Percentiles rank a stretch among this genome's conserved stretches.
phyloP scores from a whole-genome alignment of 30 jellyfish, hydroid and myxozoan genomes.

The Cassiopea xamachana region DNA sequence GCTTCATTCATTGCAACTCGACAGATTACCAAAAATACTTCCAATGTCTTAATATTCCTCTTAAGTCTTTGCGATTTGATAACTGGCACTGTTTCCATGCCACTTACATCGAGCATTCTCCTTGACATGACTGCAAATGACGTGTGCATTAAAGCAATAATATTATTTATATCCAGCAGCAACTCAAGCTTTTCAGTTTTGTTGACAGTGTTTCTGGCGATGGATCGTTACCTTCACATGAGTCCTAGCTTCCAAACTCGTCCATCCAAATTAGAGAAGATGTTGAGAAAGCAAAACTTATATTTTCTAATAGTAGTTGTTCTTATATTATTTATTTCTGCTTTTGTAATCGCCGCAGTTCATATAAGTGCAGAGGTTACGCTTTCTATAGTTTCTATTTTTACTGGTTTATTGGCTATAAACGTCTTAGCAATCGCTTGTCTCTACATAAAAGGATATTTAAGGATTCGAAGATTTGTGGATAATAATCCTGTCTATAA shows the following conservation, averaged over 20 bases:
- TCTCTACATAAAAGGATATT: background rate
- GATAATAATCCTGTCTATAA: background rate
- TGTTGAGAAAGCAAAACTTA: background rate
- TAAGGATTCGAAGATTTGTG: slow-evolving; percentile 9
- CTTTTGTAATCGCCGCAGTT: background rate
- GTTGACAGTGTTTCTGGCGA: slow-evolving; percentile 4
- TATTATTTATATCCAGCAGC: background rate
- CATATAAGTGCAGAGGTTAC: background rate
- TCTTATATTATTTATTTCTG: background rate
- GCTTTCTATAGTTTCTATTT: background rate
- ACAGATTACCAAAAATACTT: slow-evolving; percentile 3
- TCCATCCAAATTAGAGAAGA: background rate
- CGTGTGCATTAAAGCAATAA: background rate
- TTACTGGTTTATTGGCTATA: background rate
- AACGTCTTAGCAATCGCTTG: background rate
- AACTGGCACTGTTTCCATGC: background rate
- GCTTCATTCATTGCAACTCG: slow-evolving; percentile 1
- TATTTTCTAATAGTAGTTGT: background rate
- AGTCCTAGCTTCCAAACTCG: background rate
- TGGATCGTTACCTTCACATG: slow-evolving; percentile 19
- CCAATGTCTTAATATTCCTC: background rate
- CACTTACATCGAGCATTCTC: background rate
- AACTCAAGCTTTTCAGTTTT: background rate
- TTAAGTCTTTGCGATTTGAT: slow-evolving; percentile 1
- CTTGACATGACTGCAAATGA: background rate